Conservation (phyloP, 2,113 vertebrate genomes). For the Hippoglossus stenolepis region DNA sequence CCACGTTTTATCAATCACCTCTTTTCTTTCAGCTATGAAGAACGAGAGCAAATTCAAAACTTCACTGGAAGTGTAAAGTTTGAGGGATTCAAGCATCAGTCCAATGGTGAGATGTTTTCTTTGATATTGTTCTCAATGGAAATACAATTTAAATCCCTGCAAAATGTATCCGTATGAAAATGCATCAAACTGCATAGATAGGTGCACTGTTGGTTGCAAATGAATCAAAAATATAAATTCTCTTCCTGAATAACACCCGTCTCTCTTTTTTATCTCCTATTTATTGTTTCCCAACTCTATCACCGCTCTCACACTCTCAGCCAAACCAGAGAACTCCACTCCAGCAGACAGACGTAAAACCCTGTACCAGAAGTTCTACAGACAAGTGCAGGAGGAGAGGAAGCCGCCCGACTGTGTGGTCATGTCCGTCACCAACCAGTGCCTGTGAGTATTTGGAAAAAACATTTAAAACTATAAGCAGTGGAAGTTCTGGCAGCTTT, state of each 20-base stretch:
- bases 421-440: slow-evolving; percentile 81
- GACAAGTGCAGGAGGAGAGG: slow-evolving; percentile 81
- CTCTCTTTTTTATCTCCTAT: too few relatives aligned
- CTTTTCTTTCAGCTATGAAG: slow-evolving; percentile 75
- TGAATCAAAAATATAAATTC: not conserved
- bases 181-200: not conserved
- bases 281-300: too few relatives aligned
- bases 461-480: not conserved
- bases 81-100: slow-evolving; percentile 70
- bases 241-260: too few relatives aligned
- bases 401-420: slow-evolving; percentile 81
- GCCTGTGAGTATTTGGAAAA: slow-evolving; percentile 74
- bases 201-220: not conserved
- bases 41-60: slow-evolving; percentile 67
- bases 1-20: not conserved
- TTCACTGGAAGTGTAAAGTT: slow-evolving; percentile 60
- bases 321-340: slow-evolving; percentile 60
- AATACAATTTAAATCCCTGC: too few relatives aligned
- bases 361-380: slow-evolving; percentile 82
- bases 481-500: too few relatives aligned
- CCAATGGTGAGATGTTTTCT: slow-evolving; percentile 64
- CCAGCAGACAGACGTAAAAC: slow-evolving; percentile 72
- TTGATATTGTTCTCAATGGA: not conserved
- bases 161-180: too few relatives aligned
- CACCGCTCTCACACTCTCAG: not conserved